Evolutionary conservation across 2,888 invertebrate genomes (phyloP).

Genomic region (Tholera decimalis): DNA sequence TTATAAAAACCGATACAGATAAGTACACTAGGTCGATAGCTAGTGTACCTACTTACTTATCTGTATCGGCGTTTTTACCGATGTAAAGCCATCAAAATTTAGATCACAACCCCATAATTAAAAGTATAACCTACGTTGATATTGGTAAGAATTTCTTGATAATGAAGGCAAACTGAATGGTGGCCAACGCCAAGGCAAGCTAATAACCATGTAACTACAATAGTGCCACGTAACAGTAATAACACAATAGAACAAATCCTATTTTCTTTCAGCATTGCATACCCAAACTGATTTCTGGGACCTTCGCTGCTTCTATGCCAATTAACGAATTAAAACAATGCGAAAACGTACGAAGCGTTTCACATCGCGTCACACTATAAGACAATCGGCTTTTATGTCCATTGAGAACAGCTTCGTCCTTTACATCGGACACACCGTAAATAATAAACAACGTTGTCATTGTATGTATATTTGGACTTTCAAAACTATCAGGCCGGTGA

Average conservation of each 20-base stretch:
- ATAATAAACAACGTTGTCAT: slow-evolving; percentile 72
- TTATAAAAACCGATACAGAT: slow-evolving; percentile 7
- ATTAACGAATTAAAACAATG: slow-evolving; percentile 75
- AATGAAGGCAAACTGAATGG: slow-evolving; percentile 40
- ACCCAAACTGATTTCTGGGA: slow-evolving; percentile 53
- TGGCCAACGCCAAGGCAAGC: slow-evolving; percentile 51
- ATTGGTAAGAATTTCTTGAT: slow-evolving; percentile 40
- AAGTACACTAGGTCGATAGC: no score
- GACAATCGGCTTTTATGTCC: slow-evolving; percentile 72
- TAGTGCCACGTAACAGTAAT: slow-evolving; percentile 34
- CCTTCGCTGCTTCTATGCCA: slow-evolving; percentile 66
- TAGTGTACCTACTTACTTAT: no score
- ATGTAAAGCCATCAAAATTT: slow-evolving; percentile 33
- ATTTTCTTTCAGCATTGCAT: slow-evolving; percentile 57
- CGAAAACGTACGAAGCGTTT: slow-evolving; percentile 71
- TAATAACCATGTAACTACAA: slow-evolving; percentile 57
- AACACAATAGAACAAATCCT: slow-evolving; percentile 66
- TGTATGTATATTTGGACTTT: slow-evolving; percentile 68
- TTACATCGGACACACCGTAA: slow-evolving; percentile 68
- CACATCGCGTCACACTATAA: slow-evolving; percentile 68
- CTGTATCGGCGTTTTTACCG: no score
- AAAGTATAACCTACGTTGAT: slow-evolving; percentile 28
- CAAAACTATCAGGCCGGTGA: slow-evolving; percentile 51
- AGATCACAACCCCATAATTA: slow-evolving; percentile 47
- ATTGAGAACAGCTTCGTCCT: slow-evolving; percentile 66